Evolutionary conservation across 1,140 invertebrate genomes (phyloP), one percentile per base, ranked within the genome.

Genomic region (Drosophila grimshawi): DNA sequence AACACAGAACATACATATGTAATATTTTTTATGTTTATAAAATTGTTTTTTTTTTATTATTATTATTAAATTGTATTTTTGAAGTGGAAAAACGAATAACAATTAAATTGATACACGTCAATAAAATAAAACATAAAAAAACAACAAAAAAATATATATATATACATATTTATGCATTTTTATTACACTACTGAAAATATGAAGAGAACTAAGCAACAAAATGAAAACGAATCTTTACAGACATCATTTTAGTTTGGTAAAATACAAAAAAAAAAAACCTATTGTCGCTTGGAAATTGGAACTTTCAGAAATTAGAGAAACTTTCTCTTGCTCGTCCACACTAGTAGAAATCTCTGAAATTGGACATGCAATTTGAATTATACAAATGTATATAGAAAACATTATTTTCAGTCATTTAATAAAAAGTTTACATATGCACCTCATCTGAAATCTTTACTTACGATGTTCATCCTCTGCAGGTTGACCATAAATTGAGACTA

Each of bases 1-100:
- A 81, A 46, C 48, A 62, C 49, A 72, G 66, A 60, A 71, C 61
- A 77, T 67, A 76, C 78, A 86, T 74, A 81, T 86, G 80, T 83
- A 86, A 88, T 80, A 88, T 75, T 88, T 82, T 78, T 80, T 86
- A 88, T 88, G 80, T 82, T 88, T 82, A 77, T 80, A 75, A 74
- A 82, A 82, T 83, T 82, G 61, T 83, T 80, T 88, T 89, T 78
- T 81, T 80, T 78, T 74, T 52, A 81, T 81, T 78, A 81, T 86
- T 79, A 86, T 86, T 80, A 80, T 83, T 83, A 83, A 89, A 88
- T 89, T 89, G 83, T 88, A 89, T 81, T 88, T 86, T 88, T 80
- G 68, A 86, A 71, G 80, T 69, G 56, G 63, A 64, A 66, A 67
- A 83, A 85, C 66, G 57, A 88, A 78, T 73, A 83, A 80, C 74